These are phyloP conservation scores for Drosophila lacteicornis DNA, from an alignment of 1,140 invertebrate genomes.

Conservation along the genomic window DNA sequence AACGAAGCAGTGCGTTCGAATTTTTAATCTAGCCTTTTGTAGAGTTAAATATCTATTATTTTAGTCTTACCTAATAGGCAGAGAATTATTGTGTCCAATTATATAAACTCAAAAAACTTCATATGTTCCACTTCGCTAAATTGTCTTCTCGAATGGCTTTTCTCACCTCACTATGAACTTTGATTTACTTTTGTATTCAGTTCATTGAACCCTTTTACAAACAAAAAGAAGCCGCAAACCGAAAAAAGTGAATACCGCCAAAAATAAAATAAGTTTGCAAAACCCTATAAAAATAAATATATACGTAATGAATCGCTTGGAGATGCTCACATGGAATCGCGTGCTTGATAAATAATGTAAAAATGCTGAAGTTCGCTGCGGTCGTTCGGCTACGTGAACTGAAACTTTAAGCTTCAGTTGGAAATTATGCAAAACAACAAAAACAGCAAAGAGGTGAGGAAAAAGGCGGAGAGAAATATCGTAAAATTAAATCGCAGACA, in stretches of 20 bases:
- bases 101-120: not conserved
- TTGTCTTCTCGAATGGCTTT: conserved; percentile 22
- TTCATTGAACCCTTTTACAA: conserved; percentile 46
- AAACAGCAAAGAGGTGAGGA: conserved; percentile 8
- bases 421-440: conserved; percentile 39
- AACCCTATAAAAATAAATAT: conserved; percentile 32
- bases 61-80: not conserved
- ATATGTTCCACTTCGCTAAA: conserved; percentile 19
- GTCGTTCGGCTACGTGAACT: conserved; percentile 33
- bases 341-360: conserved; percentile 53
- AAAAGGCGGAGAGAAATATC: conserved; percentile 31
- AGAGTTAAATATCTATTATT: too few relatives aligned
- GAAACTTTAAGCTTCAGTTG: conserved; percentile 34
- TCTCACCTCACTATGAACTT: conserved; percentile 43
- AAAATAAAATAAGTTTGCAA: conserved; percentile 34
- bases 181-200: conserved; percentile 44
- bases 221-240: conserved; percentile 6
- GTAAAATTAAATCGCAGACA: conserved; percentile 41
- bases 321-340: conserved; percentile 44
- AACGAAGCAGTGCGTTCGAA: too few relatives aligned
- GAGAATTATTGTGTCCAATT: not conserved
- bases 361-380: conserved; percentile 38
- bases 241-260: conserved; percentile 26
- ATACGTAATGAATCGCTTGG: conserved; percentile 37
- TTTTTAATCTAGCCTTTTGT: too few relatives aligned